A percentile compares a stretch with the other conserved stretches of the same genome.
Conservation (phyloP, 2,888 invertebrate species). For the Odontothrips loti region DNA sequence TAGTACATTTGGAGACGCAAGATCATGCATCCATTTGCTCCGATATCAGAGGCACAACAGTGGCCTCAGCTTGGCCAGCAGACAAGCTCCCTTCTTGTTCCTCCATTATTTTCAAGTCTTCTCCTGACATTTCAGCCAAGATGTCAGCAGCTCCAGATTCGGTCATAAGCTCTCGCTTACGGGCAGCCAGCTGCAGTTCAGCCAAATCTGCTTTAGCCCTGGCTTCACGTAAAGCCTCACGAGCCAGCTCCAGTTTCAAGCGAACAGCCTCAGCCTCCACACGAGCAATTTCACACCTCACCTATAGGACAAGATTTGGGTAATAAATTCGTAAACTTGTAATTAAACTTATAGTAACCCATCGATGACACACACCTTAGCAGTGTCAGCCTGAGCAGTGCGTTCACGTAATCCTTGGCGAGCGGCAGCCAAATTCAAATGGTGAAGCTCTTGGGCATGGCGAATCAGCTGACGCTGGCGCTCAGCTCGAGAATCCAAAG, state of each 20-base stretch:
- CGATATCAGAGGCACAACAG: constrained; percentile 10
- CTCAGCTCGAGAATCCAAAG: not conserved
- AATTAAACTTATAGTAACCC: not conserved
- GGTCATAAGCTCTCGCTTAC: not conserved
- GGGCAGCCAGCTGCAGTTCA: constrained; percentile 9
- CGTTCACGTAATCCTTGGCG: not conserved
- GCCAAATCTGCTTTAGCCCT: not conserved
- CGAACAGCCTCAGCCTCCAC: not conserved
- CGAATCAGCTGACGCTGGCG: constrained; percentile 7
- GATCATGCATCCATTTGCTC: constrained; percentile 18
- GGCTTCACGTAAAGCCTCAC: not conserved
- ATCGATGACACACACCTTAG: not conserved
- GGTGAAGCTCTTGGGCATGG: constrained; percentile 7
- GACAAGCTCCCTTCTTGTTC: not conserved
- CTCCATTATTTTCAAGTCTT: not conserved
- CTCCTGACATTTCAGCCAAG: not conserved
- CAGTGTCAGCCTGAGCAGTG: not conserved
- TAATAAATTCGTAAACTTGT: not conserved
- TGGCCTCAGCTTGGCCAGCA: not conserved
- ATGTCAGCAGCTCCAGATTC: not conserved
- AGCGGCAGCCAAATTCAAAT: not conserved
- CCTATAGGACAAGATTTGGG: not conserved
- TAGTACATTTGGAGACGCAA: constrained; percentile 8
- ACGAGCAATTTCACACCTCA: not conserved
- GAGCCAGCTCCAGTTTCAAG: not conserved